Evolutionary conservation across 2,797 vertebrate species (phyloP).

Genomic region (Characodon lateralis): DNA sequence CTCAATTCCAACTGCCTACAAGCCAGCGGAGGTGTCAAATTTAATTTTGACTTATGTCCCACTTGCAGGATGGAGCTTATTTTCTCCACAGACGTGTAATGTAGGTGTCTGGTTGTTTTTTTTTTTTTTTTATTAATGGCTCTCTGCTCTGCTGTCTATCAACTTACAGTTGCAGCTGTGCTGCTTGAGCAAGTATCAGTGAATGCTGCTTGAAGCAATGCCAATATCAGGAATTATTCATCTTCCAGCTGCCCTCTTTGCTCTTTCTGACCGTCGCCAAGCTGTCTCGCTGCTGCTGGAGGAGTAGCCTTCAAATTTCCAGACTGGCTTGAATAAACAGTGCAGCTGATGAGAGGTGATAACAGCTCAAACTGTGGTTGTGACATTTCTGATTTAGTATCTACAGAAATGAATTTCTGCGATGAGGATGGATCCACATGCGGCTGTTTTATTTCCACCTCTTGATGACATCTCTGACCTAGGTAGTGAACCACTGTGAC

Average conservation of each 20-base stretch:
- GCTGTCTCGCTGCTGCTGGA: neutral
- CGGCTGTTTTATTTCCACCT: neutral
- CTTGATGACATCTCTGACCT: neutral
- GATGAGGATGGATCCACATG: slow-evolving; percentile 24
- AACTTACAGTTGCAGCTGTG: slow-evolving; percentile 1
- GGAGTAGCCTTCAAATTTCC: neutral
- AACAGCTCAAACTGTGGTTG: slow-evolving; percentile 10
- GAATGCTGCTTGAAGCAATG: slow-evolving; percentile 34
- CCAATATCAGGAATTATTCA: slow-evolving; percentile 45
- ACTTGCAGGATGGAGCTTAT: neutral
- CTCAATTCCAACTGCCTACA: neutral
- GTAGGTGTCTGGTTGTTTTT: slow-evolving; percentile 7
- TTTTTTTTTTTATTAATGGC: neutral
- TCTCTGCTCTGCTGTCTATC: slow-evolving; percentile 16
- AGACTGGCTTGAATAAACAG: slow-evolving; percentile 38
- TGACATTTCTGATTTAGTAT: slow-evolving; percentile 49
- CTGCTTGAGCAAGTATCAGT: slow-evolving; percentile 10
- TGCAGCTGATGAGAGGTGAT: slow-evolving; percentile 17
- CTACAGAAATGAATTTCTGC: slow-evolving; percentile 45
- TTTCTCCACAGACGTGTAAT: slow-evolving; percentile 8
- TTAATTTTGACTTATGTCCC: slow-evolving; percentile 5
- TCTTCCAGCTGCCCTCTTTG: slow-evolving; percentile 8
- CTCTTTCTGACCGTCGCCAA: neutral
- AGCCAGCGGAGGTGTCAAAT: neutral
- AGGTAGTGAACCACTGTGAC: neutral